phyloP scores from a whole-genome alignment of 92 coral and sea anemone genomes.

The Siderastrea radians region DNA sequence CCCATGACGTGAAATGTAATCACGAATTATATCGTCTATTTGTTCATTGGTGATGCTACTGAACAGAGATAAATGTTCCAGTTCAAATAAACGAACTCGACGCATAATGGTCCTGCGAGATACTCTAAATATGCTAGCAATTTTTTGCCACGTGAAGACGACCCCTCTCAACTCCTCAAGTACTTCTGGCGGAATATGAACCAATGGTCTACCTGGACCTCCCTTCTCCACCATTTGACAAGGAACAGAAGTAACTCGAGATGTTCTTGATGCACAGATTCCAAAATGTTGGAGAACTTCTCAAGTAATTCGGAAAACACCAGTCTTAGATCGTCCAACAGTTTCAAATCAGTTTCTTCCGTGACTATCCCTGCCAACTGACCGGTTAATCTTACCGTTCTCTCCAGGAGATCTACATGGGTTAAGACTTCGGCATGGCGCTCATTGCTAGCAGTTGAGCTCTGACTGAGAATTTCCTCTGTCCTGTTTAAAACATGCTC shows the following conservation, averaged over 20 bases:
- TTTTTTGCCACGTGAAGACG: slow-evolving; percentile 65
- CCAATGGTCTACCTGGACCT: slow-evolving; percentile 61
- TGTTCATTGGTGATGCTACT: slow-evolving; percentile 49
- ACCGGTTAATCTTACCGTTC: slow-evolving; percentile 50
- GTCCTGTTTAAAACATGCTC: slow-evolving; percentile 44
- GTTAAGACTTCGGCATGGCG: slow-evolving; percentile 17
- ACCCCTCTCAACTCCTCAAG: slow-evolving; percentile 60
- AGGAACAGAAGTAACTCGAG: neutral
- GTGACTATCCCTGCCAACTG: slow-evolving; percentile 47
- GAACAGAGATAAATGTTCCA: slow-evolving; percentile 38
- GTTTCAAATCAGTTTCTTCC: slow-evolving; percentile 45
- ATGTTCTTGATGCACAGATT: neutral
- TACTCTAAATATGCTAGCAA: slow-evolving; percentile 53
- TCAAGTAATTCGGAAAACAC: slow-evolving; percentile 32
- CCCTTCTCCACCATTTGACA: slow-evolving; percentile 2
- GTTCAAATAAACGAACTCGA: slow-evolving; percentile 47
- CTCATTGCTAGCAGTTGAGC: slow-evolving; percentile 10
- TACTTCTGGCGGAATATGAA: slow-evolving; percentile 45
- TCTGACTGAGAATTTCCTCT: slow-evolving; percentile 41
- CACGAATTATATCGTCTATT: slow-evolving; percentile 52
- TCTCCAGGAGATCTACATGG: slow-evolving; percentile 62
- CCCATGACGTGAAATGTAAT: slow-evolving; percentile 67
- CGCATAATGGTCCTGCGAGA: slow-evolving; percentile 74
- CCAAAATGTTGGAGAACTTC: slow-evolving; percentile 34
- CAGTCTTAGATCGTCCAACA: slow-evolving; percentile 37